Conservation (phyloP, 2,113 vertebrate species). For the Epinephelus lanceolatus region DNA sequence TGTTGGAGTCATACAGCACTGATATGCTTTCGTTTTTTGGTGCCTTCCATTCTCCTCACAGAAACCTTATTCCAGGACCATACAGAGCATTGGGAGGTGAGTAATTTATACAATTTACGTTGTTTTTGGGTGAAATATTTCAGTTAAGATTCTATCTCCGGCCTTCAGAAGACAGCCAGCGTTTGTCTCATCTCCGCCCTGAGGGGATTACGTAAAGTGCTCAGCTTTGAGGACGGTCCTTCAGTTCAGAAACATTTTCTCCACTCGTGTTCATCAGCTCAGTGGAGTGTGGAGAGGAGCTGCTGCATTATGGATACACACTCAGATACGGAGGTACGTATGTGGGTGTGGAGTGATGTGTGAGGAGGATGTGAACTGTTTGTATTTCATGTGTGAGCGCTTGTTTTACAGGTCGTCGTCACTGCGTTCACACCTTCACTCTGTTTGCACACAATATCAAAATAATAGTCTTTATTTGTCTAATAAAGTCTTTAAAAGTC, state of each 20-base stretch:
- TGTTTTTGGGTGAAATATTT: background rate
- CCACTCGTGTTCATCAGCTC: conserved; percentile 42
- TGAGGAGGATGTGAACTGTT: conserved; percentile 19
- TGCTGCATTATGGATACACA: conserved; percentile 51
- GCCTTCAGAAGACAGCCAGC: background rate
- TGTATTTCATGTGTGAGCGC: conserved; percentile 5
- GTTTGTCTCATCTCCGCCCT: conserved; percentile 22
- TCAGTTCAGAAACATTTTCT: conserved; percentile 31
- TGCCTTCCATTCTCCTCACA: too few relatives aligned
- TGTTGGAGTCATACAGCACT: too few relatives aligned
- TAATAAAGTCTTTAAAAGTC: background rate
- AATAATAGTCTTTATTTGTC: too few relatives aligned
- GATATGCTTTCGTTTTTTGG: too few relatives aligned
- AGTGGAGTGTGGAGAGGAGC: conserved; percentile 28
- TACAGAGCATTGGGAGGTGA: too few relatives aligned
- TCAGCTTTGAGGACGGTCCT: conserved; percentile 40
- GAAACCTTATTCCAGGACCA: too few relatives aligned
- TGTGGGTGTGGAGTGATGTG: conserved; percentile 28
- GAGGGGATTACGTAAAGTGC: conserved; percentile 54
- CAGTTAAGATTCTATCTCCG: background rate
- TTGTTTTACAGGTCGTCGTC: background rate
- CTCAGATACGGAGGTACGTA: background rate
- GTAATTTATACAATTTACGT: too few relatives aligned
- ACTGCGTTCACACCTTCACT: background rate
- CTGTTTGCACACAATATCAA: background rate